Base-by-base conservation (phyloP, 2,113 vertebrate genomes). In the Periophthalmus modestus region DNA sequence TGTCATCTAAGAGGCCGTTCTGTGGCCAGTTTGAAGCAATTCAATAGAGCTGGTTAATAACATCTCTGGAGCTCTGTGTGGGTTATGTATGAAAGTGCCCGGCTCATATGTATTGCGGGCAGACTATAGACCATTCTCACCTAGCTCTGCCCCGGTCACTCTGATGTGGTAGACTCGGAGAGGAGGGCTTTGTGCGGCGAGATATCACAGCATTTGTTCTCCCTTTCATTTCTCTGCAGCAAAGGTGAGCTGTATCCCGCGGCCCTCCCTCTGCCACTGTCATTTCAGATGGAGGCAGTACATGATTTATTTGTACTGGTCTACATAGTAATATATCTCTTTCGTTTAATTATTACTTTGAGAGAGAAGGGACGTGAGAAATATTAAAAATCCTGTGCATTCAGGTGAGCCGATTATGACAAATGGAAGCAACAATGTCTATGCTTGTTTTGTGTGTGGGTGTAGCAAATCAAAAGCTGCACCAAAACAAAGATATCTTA, bases 221-320 rank as follows among this genome's bases (percentile, higher is more conserved):
- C 55, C 34, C 70, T 71, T 89, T 83, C 71, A 82, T 87, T 88
- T 87, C 80, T 82, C 78, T 86, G 70, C 33, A 46, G 65, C 73
- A 86, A 87, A 92, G 85, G 81, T 87, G 83, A 87, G 72, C 71
- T 82, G 80, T 86, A 69, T 86, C 74, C 73, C 72, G 23, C 61
- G 34, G 58, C 81, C 62, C 39, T 76, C 79, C 86, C 54, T 70
- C 58, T 71, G 67, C 70, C 71, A 77, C 34, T 73, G 36, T 85
- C 65, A 57, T 83, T 85, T 88, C 78, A 79, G 54, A 89, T 80
- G 63, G 5, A 81, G 76, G 83, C 74, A 15, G 55, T 18, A 39
- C 24, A 78, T 82, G 81, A 77, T 73, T 65, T 43, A 65, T 65
- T 65, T n/a, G 34, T 12, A 43, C 34, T 18, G 3, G 34, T 59